phyloP scores from a whole-genome alignment of 2,888 invertebrate species.

The Meteorus cinctellus region DNA sequence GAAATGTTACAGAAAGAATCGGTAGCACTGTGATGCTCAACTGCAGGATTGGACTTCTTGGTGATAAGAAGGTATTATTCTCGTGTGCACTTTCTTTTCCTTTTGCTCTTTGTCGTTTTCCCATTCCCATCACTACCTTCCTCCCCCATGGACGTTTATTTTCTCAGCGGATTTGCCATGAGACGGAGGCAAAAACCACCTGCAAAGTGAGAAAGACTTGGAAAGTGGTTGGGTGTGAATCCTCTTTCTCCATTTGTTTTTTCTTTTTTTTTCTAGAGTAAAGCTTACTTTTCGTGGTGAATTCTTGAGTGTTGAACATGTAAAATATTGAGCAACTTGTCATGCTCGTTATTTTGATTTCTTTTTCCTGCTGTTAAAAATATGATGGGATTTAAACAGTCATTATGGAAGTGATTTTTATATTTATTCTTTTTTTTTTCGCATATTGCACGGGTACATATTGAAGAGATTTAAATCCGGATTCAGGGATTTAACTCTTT shows the following conservation, averaged over 20 bases:
- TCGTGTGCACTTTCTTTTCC: constrained; percentile 2
- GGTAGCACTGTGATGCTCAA: constrained; percentile 77
- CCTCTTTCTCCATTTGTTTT: not conserved
- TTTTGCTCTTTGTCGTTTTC: not conserved
- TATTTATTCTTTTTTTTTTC: no score
- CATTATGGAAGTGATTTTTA: no score
- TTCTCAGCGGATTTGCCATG: constrained; percentile 14
- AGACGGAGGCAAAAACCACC: not conserved
- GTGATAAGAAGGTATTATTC: constrained; percentile 77
- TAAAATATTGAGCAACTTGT: constrained; percentile 28
- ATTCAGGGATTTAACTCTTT: no score
- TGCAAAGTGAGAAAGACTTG: not conserved
- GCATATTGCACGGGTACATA: no score
- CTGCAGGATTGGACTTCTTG: constrained; percentile 78
- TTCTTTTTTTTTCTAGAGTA: not conserved
- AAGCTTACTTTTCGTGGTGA: constrained; percentile 16
- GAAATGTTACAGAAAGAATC: constrained; percentile 77
- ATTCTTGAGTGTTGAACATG: constrained; percentile 12
- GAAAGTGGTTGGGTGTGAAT: not conserved
- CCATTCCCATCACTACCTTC: not conserved
- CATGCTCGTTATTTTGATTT: not conserved
- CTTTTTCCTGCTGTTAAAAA: not conserved
- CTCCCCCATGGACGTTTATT: constrained; percentile 12
- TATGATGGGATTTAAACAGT: no score
- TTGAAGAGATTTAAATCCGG: no score